Base-by-base conservation (phyloP, 2,797 vertebrate genomes). In the Myotis daubentonii region DNA sequence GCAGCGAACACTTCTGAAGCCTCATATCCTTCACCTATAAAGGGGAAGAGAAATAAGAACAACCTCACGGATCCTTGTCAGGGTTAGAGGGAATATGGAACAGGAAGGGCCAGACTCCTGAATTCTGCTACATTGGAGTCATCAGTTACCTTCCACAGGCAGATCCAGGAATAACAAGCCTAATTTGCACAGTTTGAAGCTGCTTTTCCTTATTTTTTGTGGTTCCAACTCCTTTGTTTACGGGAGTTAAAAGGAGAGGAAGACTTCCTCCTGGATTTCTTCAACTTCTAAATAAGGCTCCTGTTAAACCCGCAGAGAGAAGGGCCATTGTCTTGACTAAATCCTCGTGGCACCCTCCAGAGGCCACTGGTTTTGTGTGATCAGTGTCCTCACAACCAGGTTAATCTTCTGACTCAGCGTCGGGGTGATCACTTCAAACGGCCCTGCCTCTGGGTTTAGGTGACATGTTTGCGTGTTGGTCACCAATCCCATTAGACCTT, bases 261-360 rank as follows among this genome's bases (percentile, higher is more conserved):
- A 86, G 53, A 74, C 70, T 62, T 88, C 79, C 51, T 91, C 66
- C 44, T 70, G 33, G 44, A 51, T 80, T 84, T 88, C 70, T 95
- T 89, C 36, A 60, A 20, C 36, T 87, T 91, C 83, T 81, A 80
- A 93, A 84, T 72, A 87, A 76, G 44, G 22, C 33, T 78, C 11
- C 82, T 78, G 72, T 88, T 85, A 25, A 55, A 47, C 19, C 28
- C 86, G 38, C 17, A 30, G 76, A 57, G 30, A 95, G 66, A 91
- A 94, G 82, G 78, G 44, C 75, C 38, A 71, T 22, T 90, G 83
- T 89, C 89, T 82, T 62, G 75, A 79, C 75, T 66, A 53, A 16
- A 87, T 60, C 81, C 90, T 82, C 93, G 93, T 41, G 68, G 83
- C 53, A 84, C 13, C 36, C 28, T 49, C 87, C 8, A 41, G 89